Evolutionary conservation across 2,888 invertebrate genomes (phyloP).

Genomic region (Sceliomorpha sp.): DNA sequence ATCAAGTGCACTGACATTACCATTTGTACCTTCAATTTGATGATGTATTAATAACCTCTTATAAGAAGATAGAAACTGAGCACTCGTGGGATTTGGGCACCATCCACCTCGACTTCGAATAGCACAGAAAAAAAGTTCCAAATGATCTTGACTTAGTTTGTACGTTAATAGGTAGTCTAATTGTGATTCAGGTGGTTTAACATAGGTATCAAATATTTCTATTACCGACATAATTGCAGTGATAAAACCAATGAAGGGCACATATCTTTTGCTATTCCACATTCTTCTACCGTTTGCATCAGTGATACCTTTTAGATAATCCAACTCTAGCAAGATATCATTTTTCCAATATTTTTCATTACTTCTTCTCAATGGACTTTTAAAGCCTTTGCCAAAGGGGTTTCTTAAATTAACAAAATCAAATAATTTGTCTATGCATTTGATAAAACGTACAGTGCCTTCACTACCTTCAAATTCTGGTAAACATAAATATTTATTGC

Average conservation of each 20-base stretch:
- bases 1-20: constrained; percentile 33
- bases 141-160: constrained; percentile 18
- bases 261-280: too few relatives aligned
- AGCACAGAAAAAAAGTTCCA: constrained; percentile 35
- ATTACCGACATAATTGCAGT: too few relatives aligned
- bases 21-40: constrained; percentile 22
- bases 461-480: constrained; percentile 30
- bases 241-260: too few relatives aligned
- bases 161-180: too few relatives aligned
- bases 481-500: constrained; percentile 26
- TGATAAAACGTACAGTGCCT: constrained; percentile 58
- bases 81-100: constrained; percentile 40
- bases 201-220: too few relatives aligned
- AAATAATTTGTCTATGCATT: constrained; percentile 54
- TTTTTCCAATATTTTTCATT: too few relatives aligned
- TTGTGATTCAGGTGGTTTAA: too few relatives aligned
- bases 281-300: too few relatives aligned
- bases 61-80: constrained; percentile 32
- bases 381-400: constrained; percentile 42
- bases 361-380: constrained; percentile 9
- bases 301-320: too few relatives aligned
- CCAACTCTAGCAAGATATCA: too few relatives aligned
- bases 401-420: constrained; percentile 60
- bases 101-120: constrained; percentile 31
- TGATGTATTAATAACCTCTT: constrained; percentile 31